These are phyloP conservation scores for Odontomyia ornata DNA, from an alignment of 2,888 invertebrate genomes.

Conservation along the genomic window DNA sequence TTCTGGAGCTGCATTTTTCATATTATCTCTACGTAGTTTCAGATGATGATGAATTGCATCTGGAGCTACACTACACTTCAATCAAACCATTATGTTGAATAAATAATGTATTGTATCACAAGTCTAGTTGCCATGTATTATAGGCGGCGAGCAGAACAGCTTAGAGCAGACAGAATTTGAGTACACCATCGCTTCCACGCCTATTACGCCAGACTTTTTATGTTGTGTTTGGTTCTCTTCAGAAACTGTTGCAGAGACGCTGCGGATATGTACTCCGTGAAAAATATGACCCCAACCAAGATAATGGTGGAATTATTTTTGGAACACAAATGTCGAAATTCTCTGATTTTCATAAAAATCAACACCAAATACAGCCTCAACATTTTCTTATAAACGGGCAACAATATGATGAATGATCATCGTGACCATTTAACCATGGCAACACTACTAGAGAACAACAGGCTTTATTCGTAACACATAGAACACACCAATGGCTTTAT, in stretches of 20 bases:
- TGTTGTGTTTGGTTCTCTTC: slow-evolving; percentile 95
- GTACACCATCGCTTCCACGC: slow-evolving; percentile 99
- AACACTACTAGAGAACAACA: too few relatives aligned
- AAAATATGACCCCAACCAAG: slow-evolving; percentile 99
- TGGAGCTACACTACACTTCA: slow-evolving; percentile 99
- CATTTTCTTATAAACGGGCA: too few relatives aligned
- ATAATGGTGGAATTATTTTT: too few relatives aligned
- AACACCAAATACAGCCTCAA: too few relatives aligned
- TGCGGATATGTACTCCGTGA: slow-evolving; percentile 99
- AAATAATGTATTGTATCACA: slow-evolving; percentile 99
- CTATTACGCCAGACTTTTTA: slow-evolving; percentile 89
- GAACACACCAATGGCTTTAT: too few relatives aligned
- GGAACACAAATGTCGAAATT: too few relatives aligned
- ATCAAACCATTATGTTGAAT: slow-evolving; percentile 99
- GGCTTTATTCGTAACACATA: too few relatives aligned
- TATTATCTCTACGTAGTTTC: slow-evolving; percentile 94
- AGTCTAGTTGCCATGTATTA: slow-evolving; percentile 98
- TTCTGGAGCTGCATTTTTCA: slow-evolving; percentile 97
- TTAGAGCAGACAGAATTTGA: slow-evolving; percentile 98
- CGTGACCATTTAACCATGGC: too few relatives aligned
- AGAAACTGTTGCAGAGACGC: slow-evolving; percentile 99
- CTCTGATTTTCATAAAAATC: too few relatives aligned
- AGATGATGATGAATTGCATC: slow-evolving; percentile 99
- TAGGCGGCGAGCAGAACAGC: slow-evolving; percentile 98
- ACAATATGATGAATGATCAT: too few relatives aligned